These are phyloP conservation scores for Phortica okadai DNA, from an alignment of 2,888 invertebrate species.

Conservation along the genomic window DNA sequence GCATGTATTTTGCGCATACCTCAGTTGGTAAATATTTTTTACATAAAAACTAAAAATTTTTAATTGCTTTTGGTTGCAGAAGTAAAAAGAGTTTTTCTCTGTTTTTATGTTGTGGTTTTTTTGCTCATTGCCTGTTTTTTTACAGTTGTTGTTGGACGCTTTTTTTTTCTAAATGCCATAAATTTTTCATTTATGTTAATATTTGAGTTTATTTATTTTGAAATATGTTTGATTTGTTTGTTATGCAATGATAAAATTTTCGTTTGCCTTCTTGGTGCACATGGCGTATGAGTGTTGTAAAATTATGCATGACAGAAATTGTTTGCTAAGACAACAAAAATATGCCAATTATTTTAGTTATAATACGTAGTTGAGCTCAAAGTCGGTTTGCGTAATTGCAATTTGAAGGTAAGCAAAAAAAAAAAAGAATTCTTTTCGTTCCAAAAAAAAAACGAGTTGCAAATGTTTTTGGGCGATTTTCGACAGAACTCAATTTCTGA, in stretches of 20 bases:
- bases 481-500: not conserved
- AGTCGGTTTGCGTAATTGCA: too few species aligned
- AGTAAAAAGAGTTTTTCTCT: not conserved
- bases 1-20: constrained; percentile 1
- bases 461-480: too few species aligned
- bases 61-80: constrained; percentile 19
- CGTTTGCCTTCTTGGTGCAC: not conserved
- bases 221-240: constrained; percentile 10
- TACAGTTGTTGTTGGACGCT: constrained; percentile 12
- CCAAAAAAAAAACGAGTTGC: too few species aligned
- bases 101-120: constrained; percentile 9
- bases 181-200: constrained; percentile 28
- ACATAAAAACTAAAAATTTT: constrained; percentile 24
- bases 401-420: too few species aligned
- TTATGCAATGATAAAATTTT: not conserved
- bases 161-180: constrained; percentile 18
- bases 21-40: constrained; percentile 9
- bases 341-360: not conserved
- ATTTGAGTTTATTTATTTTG: constrained; percentile 23
- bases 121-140: not conserved
- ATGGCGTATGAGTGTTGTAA: not conserved
- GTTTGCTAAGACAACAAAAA: not conserved
- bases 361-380: too few species aligned
- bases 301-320: not conserved
- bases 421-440: too few species aligned